These are phyloP conservation scores for Oreochromis grahami DNA, from an alignment of 2,797 vertebrate species.

Conservation along the genomic window DNA sequence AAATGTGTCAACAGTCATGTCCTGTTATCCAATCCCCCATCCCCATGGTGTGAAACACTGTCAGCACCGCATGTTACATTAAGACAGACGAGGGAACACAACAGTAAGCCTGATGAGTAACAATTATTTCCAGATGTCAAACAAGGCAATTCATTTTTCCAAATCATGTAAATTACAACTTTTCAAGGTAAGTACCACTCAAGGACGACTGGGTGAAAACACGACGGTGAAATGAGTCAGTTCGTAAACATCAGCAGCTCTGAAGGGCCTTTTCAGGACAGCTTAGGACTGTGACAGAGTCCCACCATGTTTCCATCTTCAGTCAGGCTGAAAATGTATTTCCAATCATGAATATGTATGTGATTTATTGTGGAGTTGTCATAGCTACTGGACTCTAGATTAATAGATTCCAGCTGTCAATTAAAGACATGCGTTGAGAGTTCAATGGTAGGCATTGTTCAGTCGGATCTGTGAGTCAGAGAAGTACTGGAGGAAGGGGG, in stretches of 20 bases:
- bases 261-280: constrained; percentile 49
- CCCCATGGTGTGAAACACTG: not conserved
- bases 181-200: constrained; percentile 55
- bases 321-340: constrained; percentile 14
- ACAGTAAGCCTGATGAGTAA: constrained; percentile 16
- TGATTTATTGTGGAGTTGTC: constrained; percentile 57
- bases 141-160: constrained; percentile 37
- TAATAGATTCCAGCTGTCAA: constrained; percentile 69
- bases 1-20: not conserved
- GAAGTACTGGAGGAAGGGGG: constrained; percentile 20
- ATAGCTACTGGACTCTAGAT: constrained; percentile 55
- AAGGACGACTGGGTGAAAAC: constrained; percentile 51
- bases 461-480: constrained; percentile 59
- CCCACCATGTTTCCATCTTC: constrained; percentile 34
- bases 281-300: not conserved
- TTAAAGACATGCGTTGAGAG: constrained; percentile 51
- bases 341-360: constrained; percentile 54
- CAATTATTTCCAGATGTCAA: constrained; percentile 61
- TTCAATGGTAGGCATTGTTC: constrained; percentile 78
- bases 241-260: constrained; percentile 29
- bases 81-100: not conserved
- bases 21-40: not conserved
- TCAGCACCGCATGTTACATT: not conserved
- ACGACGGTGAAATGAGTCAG: constrained; percentile 55
- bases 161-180: constrained; percentile 67